These are phyloP conservation scores for Eurypyga helias DNA, from an alignment of 2,113 vertebrate genomes.

Conservation along the genomic window DNA sequence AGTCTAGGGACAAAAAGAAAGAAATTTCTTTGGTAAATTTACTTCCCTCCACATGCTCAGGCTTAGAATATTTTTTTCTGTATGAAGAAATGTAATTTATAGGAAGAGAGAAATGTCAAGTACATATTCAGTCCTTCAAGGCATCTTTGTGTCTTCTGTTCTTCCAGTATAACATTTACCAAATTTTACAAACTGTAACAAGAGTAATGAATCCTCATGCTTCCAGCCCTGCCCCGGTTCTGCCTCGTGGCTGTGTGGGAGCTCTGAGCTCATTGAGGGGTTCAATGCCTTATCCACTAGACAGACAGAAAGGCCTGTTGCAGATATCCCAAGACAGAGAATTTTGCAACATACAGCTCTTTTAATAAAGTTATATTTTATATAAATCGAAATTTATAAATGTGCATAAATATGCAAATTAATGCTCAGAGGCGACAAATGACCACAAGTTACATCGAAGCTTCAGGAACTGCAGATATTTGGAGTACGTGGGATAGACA, in stretches of 20 bases:
- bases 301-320: not conserved
- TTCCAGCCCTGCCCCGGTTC: not conserved
- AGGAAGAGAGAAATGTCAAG: not conserved
- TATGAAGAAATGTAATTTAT: not conserved
- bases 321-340: not conserved
- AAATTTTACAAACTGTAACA: not conserved
- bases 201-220: not conserved
- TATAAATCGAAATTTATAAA: not conserved
- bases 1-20: not conserved
- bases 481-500: not conserved
- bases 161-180: not conserved
- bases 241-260: rapidly evolving
- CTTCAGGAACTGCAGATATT: not conserved
- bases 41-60: not conserved
- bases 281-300: not conserved
- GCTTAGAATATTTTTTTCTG: not conserved
- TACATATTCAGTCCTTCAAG: not conserved
- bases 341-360: not conserved
- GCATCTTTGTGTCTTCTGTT: not conserved
- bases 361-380: not conserved
- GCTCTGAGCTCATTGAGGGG: not conserved
- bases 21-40: not conserved
- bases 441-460: rapidly evolving
- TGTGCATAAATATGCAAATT: not conserved
- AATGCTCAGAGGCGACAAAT: not conserved